Percentiles rank a stretch among this genome's conserved stretches.
phyloP scores from a whole-genome alignment of 1,140 invertebrate genomes.

The Leptestheria dahalacensis region DNA sequence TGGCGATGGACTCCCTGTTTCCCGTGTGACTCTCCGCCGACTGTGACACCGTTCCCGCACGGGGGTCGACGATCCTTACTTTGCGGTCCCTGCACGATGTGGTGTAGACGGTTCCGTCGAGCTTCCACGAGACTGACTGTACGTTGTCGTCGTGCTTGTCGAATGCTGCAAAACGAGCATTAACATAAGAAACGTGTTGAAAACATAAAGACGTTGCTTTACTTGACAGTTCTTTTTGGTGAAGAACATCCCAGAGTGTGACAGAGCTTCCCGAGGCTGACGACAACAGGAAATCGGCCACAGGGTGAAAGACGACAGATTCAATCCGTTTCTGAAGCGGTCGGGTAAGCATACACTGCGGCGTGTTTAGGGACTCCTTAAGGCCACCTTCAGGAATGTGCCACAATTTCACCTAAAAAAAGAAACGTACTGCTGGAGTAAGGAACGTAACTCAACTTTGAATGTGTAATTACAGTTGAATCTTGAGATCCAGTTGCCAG shows the following conservation, averaged over 20 bases:
- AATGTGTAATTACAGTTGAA: slow-evolving; percentile 44
- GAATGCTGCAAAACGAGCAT: slow-evolving; percentile 41
- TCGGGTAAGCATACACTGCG: slow-evolving; percentile 63
- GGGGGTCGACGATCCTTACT: slow-evolving; percentile 62
- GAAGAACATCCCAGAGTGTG: slow-evolving; percentile 71
- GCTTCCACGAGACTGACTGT: slow-evolving; percentile 68
- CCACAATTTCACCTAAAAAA: slow-evolving; percentile 61
- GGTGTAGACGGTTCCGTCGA: slow-evolving; percentile 45
- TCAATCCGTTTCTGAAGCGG: slow-evolving; percentile 59
- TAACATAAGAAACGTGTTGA: slow-evolving; percentile 4
- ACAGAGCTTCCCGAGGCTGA: slow-evolving; percentile 63
- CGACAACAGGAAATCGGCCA: slow-evolving; percentile 65
- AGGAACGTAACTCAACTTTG: not conserved
- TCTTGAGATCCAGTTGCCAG: slow-evolving; percentile 81
- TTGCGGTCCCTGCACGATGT: slow-evolving; percentile 67
- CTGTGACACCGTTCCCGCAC: slow-evolving; percentile 38
- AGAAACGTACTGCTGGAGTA: slow-evolving; percentile 17
- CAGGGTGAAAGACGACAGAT: slow-evolving; percentile 70
- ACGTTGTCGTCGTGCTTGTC: slow-evolving; percentile 66
- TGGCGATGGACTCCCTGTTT: slow-evolving; percentile 75
- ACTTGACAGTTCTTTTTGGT: slow-evolving; percentile 50
- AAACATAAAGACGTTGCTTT: slow-evolving; percentile 7
- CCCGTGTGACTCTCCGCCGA: slow-evolving; percentile 59
- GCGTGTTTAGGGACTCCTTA: slow-evolving; percentile 56
- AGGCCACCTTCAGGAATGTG: slow-evolving; percentile 63